Base-by-base conservation (phyloP, 2,888 invertebrate species). In the Camptogramma bilineatum region DNA sequence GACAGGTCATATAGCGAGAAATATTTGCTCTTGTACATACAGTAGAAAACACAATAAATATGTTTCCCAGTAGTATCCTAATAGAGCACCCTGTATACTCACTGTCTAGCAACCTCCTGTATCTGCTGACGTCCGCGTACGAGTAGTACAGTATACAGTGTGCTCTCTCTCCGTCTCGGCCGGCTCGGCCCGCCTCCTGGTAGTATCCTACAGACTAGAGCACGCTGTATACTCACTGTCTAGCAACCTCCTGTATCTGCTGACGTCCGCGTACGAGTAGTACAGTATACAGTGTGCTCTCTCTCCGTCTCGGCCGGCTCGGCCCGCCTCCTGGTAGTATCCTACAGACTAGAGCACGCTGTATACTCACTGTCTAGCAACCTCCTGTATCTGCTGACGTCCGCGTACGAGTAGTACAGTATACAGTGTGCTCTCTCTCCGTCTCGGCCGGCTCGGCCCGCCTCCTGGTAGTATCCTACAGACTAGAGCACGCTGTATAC, bases 391-490 rank as follows among this genome's bases (percentile, higher is more conserved):
- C 97, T 90, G 39, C 94, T 87, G 79, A 96, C 96, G 82, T 99
- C 99, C 0, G 91, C 82, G 81, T 98, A 98, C 58, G 95, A 95
- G 89, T 99, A 99, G 89, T 96, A 98, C 2, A 99, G 94, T 69
- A 98, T 94, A 78, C 99, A 99, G 64, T 95, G 93, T 0, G 99
- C 96, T 0, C 93, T 85, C 62, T 97, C 96, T 0, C 98, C 98
- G 88, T 99, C 99, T 52, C 99, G 94, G 0, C 99, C 99, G 5
- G 99, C 99, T 59, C 99, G 94, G 1, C 99, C 99, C 13, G 98
- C 97, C 93, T 99, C 99, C 87, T 99, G 99, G 91, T 99, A 99
- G 86, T 98, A 99, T 99, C n/a, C 99, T 73, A 99, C 96, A 0
- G 98, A 98, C 92, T 24, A 24, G 24, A 4, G 4, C 24, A 24